A percentile compares a stretch with the other conserved stretches of the same genome.
These are phyloP conservation scores for Lapara coniferarum DNA, from an alignment of 2,888 invertebrate genomes.

Conservation along the genomic window DNA sequence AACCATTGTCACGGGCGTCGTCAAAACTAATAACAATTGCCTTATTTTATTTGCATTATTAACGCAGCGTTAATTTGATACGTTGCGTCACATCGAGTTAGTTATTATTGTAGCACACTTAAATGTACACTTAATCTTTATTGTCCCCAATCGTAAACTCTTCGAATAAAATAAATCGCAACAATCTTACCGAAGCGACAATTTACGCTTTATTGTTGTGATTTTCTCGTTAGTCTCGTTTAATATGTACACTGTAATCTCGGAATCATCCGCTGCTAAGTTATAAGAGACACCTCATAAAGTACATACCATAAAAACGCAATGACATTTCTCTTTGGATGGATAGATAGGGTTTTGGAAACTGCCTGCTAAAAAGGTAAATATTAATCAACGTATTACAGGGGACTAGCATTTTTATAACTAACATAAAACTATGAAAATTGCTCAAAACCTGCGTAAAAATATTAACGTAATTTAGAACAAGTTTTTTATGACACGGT, in stretches of 20 bases:
- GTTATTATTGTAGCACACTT: constrained; percentile 48
- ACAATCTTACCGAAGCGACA: constrained; percentile 44
- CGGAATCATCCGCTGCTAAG: too few species aligned
- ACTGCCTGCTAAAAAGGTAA: too few species aligned
- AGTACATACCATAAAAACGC: too few species aligned
- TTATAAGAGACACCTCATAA: too few species aligned
- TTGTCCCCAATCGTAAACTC: constrained; percentile 56
- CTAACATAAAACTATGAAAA: too few species aligned
- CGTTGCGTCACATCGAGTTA: constrained; percentile 49
- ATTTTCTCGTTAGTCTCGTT: background rate
- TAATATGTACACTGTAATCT: too few species aligned
- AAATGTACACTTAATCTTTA: constrained; percentile 46
- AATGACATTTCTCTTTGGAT: too few species aligned
- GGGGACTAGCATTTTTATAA: too few species aligned
- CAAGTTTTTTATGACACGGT: constrained; percentile 3
- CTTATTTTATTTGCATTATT: constrained; percentile 49
- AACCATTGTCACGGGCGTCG: constrained; percentile 10
- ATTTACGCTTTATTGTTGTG: background rate
- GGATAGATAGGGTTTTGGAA: too few species aligned
- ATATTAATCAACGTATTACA: too few species aligned
- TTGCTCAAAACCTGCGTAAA: too few species aligned
- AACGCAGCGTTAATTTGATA: constrained; percentile 54
- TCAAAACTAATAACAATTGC: constrained; percentile 42
- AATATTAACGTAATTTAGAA: background rate
- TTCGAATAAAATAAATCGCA: constrained; percentile 45